Percentiles rank a stretch among this genome's conserved stretches.
These are phyloP conservation scores for Gobiocypris rarus DNA, from an alignment of 2,113 vertebrate genomes.

Conservation along the genomic window DNA sequence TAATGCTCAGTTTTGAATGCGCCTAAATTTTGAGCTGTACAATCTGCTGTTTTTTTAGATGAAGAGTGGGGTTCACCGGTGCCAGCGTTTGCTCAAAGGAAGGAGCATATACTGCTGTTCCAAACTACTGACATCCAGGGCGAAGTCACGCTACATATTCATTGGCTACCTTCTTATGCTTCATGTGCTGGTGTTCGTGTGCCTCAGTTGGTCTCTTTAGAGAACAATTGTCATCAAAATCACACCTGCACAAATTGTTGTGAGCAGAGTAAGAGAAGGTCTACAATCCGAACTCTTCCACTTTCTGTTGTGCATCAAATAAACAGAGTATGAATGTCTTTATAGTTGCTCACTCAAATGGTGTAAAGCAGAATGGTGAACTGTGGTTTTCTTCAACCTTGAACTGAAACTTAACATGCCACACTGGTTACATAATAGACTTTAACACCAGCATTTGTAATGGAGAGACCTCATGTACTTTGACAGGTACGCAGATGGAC, in stretches of 20 bases:
- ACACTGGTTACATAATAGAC: background rate
- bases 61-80: constrained; percentile 78
- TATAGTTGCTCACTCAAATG: background rate
- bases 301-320: background rate
- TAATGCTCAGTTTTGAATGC: background rate
- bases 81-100: constrained; percentile 83
- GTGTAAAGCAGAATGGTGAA: background rate
- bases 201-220: constrained; percentile 83
- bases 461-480: background rate
- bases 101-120: constrained; percentile 89
- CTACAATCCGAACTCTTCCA: background rate
- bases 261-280: background rate
- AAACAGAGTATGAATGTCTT: background rate
- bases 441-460: constrained; percentile 15
- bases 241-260: background rate
- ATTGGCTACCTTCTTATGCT: constrained; percentile 81
- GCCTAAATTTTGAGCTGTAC: background rate
- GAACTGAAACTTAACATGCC: background rate
- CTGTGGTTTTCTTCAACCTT: background rate
- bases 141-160: constrained; percentile 85
- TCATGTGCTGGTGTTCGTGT: constrained; percentile 82
- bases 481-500: background rate
- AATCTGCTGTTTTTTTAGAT: constrained; percentile 70
- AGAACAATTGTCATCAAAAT: background rate
- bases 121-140: constrained; percentile 81